phyloP scores from a whole-genome alignment of 2,888 invertebrate genomes.

The Barypeithes pellucidus region DNA sequence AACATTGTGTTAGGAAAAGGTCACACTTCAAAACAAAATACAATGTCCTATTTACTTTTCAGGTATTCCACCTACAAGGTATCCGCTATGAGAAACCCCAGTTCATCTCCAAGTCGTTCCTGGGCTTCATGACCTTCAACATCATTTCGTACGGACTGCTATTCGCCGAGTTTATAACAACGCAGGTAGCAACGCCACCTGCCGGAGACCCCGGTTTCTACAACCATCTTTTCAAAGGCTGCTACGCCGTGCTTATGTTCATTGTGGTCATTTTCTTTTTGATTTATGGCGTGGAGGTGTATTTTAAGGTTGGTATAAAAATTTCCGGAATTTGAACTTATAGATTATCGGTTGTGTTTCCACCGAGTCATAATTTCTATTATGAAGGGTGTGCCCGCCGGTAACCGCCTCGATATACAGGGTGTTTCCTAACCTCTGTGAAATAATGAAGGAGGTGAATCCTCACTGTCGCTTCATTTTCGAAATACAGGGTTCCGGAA shows the following conservation, averaged over 20 bases:
- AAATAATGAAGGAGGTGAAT: no score
- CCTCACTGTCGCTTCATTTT: no score
- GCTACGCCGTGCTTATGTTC: conserved; percentile 92
- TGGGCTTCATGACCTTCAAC: conserved; percentile 92
- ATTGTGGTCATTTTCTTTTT: conserved; percentile 94
- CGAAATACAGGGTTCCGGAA: no score
- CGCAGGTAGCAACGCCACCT: conserved; percentile 72
- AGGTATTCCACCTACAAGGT: conserved; percentile 92
- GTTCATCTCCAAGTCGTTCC: conserved; percentile 92
- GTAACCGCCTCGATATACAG: no score
- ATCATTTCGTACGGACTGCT: conserved; percentile 89
- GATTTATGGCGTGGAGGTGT: conserved; percentile 95
- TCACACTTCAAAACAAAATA: no score
- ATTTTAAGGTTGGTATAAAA: conserved; percentile 82
- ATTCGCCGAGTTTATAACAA: conserved; percentile 80
- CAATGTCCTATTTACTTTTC: conserved; percentile 54
- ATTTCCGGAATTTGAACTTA: no score
- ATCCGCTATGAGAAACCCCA: conserved; percentile 91
- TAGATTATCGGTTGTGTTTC: no score
- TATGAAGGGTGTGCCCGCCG: no score
- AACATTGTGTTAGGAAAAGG: no score
- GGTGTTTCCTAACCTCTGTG: no score
- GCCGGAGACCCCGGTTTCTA: conserved; percentile 79
- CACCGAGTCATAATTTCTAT: no score
- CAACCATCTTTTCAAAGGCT: conserved; percentile 91